Evolutionary conservation across 1,140 invertebrate species (phyloP), one percentile per base, ranked within the genome.

Genomic region (Oscheius sp.): DNA sequence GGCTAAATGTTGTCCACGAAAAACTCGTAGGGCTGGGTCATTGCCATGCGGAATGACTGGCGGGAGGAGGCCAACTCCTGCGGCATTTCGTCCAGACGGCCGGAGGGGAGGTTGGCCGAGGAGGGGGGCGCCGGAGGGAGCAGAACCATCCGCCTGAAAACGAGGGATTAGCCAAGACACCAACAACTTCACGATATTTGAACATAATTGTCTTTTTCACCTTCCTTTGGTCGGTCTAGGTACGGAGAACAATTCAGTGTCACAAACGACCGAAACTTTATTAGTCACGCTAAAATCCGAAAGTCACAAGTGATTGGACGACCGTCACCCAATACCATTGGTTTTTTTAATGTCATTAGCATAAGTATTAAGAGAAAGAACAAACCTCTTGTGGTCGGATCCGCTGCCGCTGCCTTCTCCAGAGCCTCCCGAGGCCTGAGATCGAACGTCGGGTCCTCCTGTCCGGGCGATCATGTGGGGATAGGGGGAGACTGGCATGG

Each of bases 361-460:
- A n/a, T n/a, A n/a, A n/a, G n/a, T n/a, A n/a, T n/a, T n/a, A n/a
- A n/a, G n/a, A n/a, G 38, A 29, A 10, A 32, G 20, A 28, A n/a
- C 26, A n/a, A 38, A 79, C 78, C 76, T 75, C 31, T 78, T 76
- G 10, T 80, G 77, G 18, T 81, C 79, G 20, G 79, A 81, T 2
- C 78, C 76, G 61, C 72, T 80, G 20, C 80, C 82, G 26, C 59
- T 63, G 23, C 78, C 79, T 32, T 82, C 79, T 45, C 79, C 82
- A 18, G 79, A 79, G 42, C 78, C 77, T 29, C 72, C 77, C 29
- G 80, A 80, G 13, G 74, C 77, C 61, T 82, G 80, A 55, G 78
- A 80, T 26, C 71, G 77, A 23, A 77, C 42, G 38, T 77, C 76
- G 20, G 74, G 38, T 59, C 64, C 64, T 2, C 74, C 63, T 59